Evolutionary conservation across 53 echinoderm and acorn worm genomes (phyloP).

Genomic region (Echinometra lucunter): DNA sequence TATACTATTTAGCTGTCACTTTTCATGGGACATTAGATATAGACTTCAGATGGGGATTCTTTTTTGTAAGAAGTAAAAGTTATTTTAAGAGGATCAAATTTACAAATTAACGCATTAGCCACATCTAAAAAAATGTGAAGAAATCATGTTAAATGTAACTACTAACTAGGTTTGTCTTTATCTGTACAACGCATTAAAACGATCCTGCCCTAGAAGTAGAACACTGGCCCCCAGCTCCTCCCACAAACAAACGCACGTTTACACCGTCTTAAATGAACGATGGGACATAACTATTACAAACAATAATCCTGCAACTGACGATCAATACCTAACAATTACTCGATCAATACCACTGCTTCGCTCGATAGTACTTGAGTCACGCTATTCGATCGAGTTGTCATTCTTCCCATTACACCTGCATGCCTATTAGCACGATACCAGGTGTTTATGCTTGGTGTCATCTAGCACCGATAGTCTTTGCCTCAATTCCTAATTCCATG

Average conservation of each 20-base stretch:
- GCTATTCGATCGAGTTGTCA: constrained; percentile 46
- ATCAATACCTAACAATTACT: constrained; percentile 60
- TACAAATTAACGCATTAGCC: too few relatives aligned
- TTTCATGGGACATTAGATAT: too few relatives aligned
- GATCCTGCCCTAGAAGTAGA: too few relatives aligned
- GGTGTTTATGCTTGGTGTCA: constrained; percentile 18
- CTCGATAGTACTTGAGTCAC: constrained; percentile 64
- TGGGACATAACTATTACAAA: background rate
- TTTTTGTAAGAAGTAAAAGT: too few relatives aligned
- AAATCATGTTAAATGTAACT: too few relatives aligned
- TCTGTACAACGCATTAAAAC: too few relatives aligned
- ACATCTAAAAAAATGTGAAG: too few relatives aligned
- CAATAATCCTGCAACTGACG: background rate
- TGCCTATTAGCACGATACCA: constrained; percentile 54
- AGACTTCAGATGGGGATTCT: too few relatives aligned
- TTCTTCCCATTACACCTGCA: constrained; percentile 58
- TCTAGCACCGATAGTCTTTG: constrained; percentile 23
- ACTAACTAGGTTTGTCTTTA: too few relatives aligned
- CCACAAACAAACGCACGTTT: background rate
- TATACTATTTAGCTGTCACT: too few relatives aligned
- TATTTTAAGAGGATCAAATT: too few relatives aligned
- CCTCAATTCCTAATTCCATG: background rate
- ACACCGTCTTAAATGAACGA: constrained; percentile 4
- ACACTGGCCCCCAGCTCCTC: background rate
- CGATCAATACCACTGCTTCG: constrained; percentile 48